Conservation (phyloP, 2,797 vertebrate species). For the Sparus aurata region DNA sequence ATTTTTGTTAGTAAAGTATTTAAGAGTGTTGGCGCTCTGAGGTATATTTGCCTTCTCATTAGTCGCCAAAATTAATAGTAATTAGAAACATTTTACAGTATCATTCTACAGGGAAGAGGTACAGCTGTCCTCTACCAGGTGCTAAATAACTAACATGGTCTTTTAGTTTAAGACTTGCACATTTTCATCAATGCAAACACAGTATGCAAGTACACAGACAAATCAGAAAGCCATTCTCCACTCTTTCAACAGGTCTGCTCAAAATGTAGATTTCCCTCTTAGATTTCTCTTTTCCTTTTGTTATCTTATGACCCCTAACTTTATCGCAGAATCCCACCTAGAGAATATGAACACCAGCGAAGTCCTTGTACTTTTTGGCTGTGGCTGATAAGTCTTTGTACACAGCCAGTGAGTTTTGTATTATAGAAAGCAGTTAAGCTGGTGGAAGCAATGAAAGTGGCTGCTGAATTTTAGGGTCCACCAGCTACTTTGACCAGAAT, state of each 20-base stretch:
- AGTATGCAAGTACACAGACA: slow-evolving; percentile 74
- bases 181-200: slow-evolving; percentile 78
- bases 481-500: slow-evolving; percentile 38
- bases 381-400: slow-evolving; percentile 21
- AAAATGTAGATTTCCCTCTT: slow-evolving; percentile 21
- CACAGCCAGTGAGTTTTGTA: slow-evolving; percentile 43
- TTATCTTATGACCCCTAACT: slow-evolving; percentile 11
- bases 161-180: slow-evolving; percentile 68
- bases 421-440: slow-evolving; percentile 23
- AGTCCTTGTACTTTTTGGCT: slow-evolving; percentile 45
- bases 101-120: slow-evolving; percentile 69
- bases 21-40: slow-evolving; percentile 42
- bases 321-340: slow-evolving; percentile 16
- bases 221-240: slow-evolving; percentile 59
- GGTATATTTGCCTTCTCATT: slow-evolving; percentile 36
- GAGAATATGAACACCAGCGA: slow-evolving; percentile 53
- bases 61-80: slow-evolving; percentile 41
- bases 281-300: background rate
- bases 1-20: slow-evolving; percentile 49
- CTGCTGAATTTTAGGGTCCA: slow-evolving; percentile 27
- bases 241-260: slow-evolving; percentile 31
- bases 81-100: slow-evolving; percentile 57
- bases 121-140: slow-evolving; percentile 70
- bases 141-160: slow-evolving; percentile 70
- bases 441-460: slow-evolving; percentile 36